Evolutionary conservation across 2,888 invertebrate genomes (phyloP).

Genomic region (Drosophila picticornis): DNA sequence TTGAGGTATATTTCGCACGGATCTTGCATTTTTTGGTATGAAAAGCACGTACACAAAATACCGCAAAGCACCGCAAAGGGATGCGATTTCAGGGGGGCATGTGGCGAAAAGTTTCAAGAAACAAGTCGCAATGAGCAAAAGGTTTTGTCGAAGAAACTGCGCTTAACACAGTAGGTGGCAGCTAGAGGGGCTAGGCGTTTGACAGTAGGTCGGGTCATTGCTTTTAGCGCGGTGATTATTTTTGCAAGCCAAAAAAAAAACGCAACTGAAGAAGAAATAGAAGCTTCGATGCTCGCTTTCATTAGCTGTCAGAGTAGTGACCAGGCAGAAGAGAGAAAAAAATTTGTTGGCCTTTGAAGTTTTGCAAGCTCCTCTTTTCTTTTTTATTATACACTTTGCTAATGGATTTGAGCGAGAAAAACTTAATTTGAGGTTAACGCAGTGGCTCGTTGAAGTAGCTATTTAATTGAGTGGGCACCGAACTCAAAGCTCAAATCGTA

Average conservation of each 20-base stretch:
- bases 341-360: conserved; percentile 61
- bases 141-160: conserved; percentile 49
- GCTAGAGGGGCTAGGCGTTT: conserved; percentile 13
- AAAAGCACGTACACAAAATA: conserved; percentile 71
- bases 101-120: conserved; percentile 47
- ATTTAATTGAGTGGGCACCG: conserved; percentile 40
- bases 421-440: conserved; percentile 59
- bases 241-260: conserved; percentile 32
- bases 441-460: conserved; percentile 41
- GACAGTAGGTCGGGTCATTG: conserved; percentile 65
- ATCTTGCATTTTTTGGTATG: conserved; percentile 59
- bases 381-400: conserved; percentile 29
- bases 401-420: conserved; percentile 58
- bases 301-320: conserved; percentile 61
- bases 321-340: conserved; percentile 37
- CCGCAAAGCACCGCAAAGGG: conserved; percentile 59
- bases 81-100: conserved; percentile 6
- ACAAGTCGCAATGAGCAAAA: conserved; percentile 37
- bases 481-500: neutral
- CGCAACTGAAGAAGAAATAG: neutral
- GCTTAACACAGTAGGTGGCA: conserved; percentile 20
- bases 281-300: conserved; percentile 54
- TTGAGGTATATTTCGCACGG: conserved; percentile 64
- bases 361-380: conserved; percentile 10
- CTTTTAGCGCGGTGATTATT: conserved; percentile 72